Base-by-base conservation (phyloP, 2,797 vertebrate genomes). In the Neomorphus geoffroyi region DNA sequence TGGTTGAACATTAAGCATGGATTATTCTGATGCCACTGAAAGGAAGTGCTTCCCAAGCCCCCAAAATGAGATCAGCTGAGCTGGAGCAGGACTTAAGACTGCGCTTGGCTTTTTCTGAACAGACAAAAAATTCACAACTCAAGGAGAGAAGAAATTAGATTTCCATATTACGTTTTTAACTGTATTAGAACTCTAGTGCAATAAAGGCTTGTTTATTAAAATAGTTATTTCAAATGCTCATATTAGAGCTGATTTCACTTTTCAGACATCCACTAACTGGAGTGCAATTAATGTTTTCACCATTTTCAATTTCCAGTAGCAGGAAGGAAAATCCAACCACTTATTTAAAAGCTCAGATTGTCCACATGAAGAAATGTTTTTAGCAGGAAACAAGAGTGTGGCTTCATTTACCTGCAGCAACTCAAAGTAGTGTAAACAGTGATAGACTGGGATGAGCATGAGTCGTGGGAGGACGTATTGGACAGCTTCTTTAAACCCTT, bases 401-500 rank as follows among this genome's bases (percentile, higher is more conserved):
- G 72, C n/a, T 83, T 53, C 56, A 24, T 9, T 98, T 98, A 99
- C 99, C 99, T 99, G 99, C 37, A 99, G 98, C 75, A 99, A 98
- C 92, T 99, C 99, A 95, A 99, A 99, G 97, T 99, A 99, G 98
- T 99, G 99, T 98, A 99, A 98, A 96, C 99, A 99, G 94, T 99
- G 99, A 96, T 99, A 99, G 65, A 99, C 99, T 19, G 99, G 99
- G 96, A 99, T 98, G 96, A 99, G 98, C 99, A 99, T 99, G 91
- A 99, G 98, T 93, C 99, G 99, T 22, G 99, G 99, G 65, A 99
- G 99, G 83, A 99, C 98, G 2, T 99, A 99, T 95, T 98, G 98
- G 7, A 99, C 99, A 9, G 99, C 99, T 96, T 99, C 99, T 96
- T 99, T 99, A 97, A 99, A 99, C 26, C 99, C 99, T 51, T 99